A percentile compares a stretch with the other conserved stretches of the same genome.
Evolutionary conservation across 2,113 vertebrate species (phyloP).

Genomic region (Barnardius zonarius): DNA sequence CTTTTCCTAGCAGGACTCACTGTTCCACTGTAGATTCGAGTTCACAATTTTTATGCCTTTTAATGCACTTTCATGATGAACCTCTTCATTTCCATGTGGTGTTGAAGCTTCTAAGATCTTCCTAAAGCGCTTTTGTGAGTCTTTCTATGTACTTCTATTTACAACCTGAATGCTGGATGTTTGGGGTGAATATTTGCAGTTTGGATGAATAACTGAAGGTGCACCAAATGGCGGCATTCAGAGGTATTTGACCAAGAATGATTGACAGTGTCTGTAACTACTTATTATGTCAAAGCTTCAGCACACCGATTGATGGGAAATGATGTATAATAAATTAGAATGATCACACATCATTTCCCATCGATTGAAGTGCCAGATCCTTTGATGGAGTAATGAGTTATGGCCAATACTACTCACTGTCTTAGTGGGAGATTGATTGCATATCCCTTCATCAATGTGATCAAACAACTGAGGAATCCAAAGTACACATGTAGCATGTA

Average conservation of each 20-base stretch:
- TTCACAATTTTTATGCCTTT: neutral
- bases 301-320: slow-evolving; percentile 84
- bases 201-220: slow-evolving; percentile 70
- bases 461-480: slow-evolving; percentile 77
- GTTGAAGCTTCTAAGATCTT: neutral
- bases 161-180: slow-evolving; percentile 11
- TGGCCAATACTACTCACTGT: slow-evolving; percentile 86
- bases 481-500: slow-evolving; percentile 60
- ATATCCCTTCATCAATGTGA: slow-evolving; percentile 78
- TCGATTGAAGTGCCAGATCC: slow-evolving; percentile 86
- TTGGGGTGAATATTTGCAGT: slow-evolving; percentile 53
- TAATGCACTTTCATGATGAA: neutral
- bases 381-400: slow-evolving; percentile 85
- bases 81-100: neutral
- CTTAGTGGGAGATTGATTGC: slow-evolving; percentile 82
- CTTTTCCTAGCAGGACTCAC: neutral
- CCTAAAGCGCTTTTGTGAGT: neutral
- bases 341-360: slow-evolving; percentile 89
- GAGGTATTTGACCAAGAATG: slow-evolving; percentile 80
- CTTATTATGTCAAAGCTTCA: slow-evolving; percentile 84
- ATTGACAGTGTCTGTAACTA: slow-evolving; percentile 84
- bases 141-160: slow-evolving; percentile 39
- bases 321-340: slow-evolving; percentile 89
- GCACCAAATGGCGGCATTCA: slow-evolving; percentile 68
- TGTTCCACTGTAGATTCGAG: neutral